phyloP scores from a whole-genome alignment of 1,140 invertebrate species.

The Nephila pilipes region DNA sequence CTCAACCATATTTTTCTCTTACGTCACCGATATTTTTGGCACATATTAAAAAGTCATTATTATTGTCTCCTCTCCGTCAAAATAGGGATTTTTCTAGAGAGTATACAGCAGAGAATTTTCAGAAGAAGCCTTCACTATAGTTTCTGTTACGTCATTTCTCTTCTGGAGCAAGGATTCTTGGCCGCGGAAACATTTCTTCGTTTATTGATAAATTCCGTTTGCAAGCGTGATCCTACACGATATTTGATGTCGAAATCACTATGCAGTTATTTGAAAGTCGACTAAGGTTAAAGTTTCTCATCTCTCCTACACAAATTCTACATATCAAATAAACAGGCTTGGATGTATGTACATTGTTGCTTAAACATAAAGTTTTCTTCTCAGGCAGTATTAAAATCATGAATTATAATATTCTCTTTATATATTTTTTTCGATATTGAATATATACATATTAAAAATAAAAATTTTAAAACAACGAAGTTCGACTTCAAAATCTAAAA shows the following conservation, averaged over 20 bases:
- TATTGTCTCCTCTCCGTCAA: too few species aligned
- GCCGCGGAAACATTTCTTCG: not conserved
- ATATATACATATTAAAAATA: conserved; percentile 8
- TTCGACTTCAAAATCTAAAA: conserved; percentile 27
- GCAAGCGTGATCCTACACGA: not conserved
- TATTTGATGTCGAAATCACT: conserved; percentile 8
- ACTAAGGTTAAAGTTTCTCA: not conserved
- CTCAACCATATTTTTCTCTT: too few species aligned
- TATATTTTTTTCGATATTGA: conserved; percentile 32
- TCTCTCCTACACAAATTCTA: conserved; percentile 17
- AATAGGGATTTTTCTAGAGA: not conserved
- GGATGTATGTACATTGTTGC: not conserved
- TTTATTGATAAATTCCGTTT: conserved; percentile 38
- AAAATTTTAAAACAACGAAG: not conserved
- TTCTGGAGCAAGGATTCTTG: conserved; percentile 17
- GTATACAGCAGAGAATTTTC: conserved; percentile 11
- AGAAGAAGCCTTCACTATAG: conserved; percentile 34
- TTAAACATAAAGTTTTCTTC: not conserved
- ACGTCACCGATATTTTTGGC: too few species aligned
- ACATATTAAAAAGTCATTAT: too few species aligned
- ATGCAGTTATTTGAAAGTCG: conserved; percentile 6
- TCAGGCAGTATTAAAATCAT: too few species aligned
- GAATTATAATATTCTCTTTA: conserved; percentile 13
- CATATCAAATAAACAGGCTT: conserved; percentile 27
- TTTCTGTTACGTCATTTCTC: too few species aligned